phyloP scores from a whole-genome alignment of 2,888 invertebrate species.

The Eustalomyia histrio region DNA sequence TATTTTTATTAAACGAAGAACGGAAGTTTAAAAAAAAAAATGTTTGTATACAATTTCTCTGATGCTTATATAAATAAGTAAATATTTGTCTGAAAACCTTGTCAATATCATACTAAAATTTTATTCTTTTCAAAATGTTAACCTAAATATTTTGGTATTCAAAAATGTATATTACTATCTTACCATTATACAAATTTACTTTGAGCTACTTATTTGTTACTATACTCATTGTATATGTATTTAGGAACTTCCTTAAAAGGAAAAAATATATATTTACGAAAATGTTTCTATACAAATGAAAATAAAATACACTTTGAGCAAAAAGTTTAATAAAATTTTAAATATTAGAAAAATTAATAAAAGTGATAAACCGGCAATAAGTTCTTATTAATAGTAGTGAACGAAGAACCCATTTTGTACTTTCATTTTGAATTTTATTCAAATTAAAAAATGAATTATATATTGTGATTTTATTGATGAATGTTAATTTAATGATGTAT shows the following conservation, averaged over 20 bases:
- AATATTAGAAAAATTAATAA: background rate
- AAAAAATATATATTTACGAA: too few species aligned
- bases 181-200: conserved; percentile 28
- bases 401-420: too few species aligned
- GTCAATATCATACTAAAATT: conserved; percentile 4
- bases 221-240: background rate
- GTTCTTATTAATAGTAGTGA: too few species aligned
- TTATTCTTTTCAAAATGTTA: conserved; percentile 6
- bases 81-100: conserved; percentile 15
- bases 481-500: too few species aligned
- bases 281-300: too few species aligned
- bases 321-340: background rate
- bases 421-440: too few species aligned
- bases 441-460: too few species aligned
- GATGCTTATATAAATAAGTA: conserved; percentile 10
- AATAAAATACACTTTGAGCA: background rate
- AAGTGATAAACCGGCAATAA: too few species aligned
- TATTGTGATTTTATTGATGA: too few species aligned
- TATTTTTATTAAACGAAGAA: background rate
- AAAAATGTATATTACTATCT: conserved; percentile 16
- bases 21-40: background rate
- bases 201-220: conserved; percentile 33
- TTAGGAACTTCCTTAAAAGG: conserved; percentile 18
- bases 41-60: conserved; percentile 9
- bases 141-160: conserved; percentile 27